These are phyloP conservation scores for Enteromius unitaeniatus DNA, from an alignment of 2,797 vertebrate genomes.

Conservation along the genomic window DNA sequence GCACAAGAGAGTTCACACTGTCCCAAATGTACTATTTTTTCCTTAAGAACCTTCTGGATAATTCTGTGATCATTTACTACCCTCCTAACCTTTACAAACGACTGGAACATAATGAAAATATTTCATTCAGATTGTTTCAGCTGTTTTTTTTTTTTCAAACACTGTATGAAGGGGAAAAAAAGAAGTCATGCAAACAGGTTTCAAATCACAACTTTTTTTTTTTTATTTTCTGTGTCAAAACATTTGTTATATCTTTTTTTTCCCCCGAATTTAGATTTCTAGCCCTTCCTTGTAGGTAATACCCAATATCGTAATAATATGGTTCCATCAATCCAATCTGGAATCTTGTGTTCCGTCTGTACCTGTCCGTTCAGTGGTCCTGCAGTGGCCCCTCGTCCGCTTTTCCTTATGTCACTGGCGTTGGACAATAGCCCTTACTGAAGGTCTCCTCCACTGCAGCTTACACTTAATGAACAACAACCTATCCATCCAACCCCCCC, in stretches of 20 bases:
- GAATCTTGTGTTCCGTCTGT: constrained; percentile 12
- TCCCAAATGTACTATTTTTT: no score
- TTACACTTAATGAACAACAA: constrained; percentile 81
- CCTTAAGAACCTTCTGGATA: neutral
- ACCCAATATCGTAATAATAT: neutral
- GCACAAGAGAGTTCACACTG: neutral
- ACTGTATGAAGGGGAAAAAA: neutral
- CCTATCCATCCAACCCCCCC: constrained; percentile 66
- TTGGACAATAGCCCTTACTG: constrained; percentile 75
- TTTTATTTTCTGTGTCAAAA: neutral
- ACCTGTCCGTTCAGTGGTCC: constrained; percentile 14
- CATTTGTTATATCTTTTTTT: no score
- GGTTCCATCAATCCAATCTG: neutral
- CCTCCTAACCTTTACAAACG: neutral
- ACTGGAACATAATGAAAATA: neutral
- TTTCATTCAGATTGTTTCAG: neutral
- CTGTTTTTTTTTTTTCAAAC: neutral
- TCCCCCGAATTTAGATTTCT: neutral
- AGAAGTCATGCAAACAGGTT: neutral
- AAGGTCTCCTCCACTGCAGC: constrained; percentile 73
- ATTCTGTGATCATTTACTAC: neutral
- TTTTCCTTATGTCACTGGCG: constrained; percentile 51
- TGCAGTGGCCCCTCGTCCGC: constrained; percentile 18
- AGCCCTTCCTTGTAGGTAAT: neutral
- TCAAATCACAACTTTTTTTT: neutral